Base-by-base conservation (phyloP, 2,113 vertebrate species). In the Hydrolagus affinis region DNA sequence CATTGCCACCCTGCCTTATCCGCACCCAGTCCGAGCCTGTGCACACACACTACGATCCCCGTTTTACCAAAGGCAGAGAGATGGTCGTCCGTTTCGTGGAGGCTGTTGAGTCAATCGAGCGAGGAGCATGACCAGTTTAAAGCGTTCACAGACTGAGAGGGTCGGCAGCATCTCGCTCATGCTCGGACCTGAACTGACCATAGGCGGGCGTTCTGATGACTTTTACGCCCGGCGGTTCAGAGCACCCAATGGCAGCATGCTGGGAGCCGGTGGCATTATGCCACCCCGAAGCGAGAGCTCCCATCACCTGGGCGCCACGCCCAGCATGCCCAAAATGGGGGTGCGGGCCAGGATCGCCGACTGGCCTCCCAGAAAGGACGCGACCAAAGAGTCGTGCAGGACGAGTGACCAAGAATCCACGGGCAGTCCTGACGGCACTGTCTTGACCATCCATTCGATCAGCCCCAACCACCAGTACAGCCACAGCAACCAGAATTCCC, bases 251-350 rank as follows among this genome's bases (percentile, higher is more conserved):
- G 97, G 96, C 86, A 91, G 93, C 87, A 92, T 94, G 88, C 92
- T 96, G 0, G 92, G 90, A 0, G 91, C 94, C 7, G 93, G 93
- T 17, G 44, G 44, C 44, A 44, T 44, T 1, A 6, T 44, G 44
- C 93, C 92, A 64, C 95, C 97, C 71, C 95, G 95, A 85, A 94
- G 92, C 86, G 97, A 98, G 90, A 95, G 91, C 66, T 89, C 94
- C 86, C 95, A 97, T 64, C 91, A 95, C 0, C 88, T 95, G 88
- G 94, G 93, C 87, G 94, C 95, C 60, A 98, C 95, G 28, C 94
- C 95, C 19, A 95, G 96, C 85, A 96, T 98, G 88, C 97, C 97
- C 86, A 98, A 98, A 90, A 98, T 98, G 97, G 97, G 97, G 23
- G 97, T 98, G 66, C 93, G 97, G 87, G 97, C 97, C 85, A 94